These are phyloP conservation scores for Ochropleura plecta DNA, from an alignment of 2,888 invertebrate genomes.

Conservation along the genomic window DNA sequence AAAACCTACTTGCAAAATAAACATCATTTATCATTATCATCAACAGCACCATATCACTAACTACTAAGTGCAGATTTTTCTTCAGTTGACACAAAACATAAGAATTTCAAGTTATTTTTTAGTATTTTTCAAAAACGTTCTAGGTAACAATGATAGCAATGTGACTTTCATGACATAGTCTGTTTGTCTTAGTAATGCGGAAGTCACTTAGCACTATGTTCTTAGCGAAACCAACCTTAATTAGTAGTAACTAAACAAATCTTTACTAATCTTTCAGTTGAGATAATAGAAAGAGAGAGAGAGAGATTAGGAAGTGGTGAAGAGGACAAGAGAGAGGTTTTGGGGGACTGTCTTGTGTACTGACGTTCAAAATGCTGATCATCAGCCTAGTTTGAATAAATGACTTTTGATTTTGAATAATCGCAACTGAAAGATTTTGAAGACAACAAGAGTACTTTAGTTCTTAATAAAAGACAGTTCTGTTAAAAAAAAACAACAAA, in stretches of 20 bases:
- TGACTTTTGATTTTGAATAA: background rate
- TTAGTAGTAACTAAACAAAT: background rate
- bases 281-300: too few relatives aligned
- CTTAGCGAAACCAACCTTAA: background rate
- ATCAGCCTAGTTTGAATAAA: too few relatives aligned
- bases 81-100: background rate
- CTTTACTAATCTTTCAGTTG: too few relatives aligned
- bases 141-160: background rate
- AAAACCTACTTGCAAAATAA: too few relatives aligned
- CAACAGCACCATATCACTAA: background rate
- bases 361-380: too few relatives aligned
- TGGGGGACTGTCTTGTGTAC: too few relatives aligned
- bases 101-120: background rate
- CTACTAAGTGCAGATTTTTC: background rate
- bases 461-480: background rate
- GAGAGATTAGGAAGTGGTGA: too few relatives aligned
- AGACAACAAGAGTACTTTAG: background rate
- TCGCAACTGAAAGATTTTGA: background rate
- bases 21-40: too few relatives aligned
- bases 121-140: background rate
- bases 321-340: too few relatives aligned
- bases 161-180: conserved; percentile 14
- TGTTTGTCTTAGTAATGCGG: conserved; percentile 8
- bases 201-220: conserved; percentile 7
- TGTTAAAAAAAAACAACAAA: background rate